Conservation (phyloP, 64 coral and sea anemone genomes). For the Anthopleura sola region DNA sequence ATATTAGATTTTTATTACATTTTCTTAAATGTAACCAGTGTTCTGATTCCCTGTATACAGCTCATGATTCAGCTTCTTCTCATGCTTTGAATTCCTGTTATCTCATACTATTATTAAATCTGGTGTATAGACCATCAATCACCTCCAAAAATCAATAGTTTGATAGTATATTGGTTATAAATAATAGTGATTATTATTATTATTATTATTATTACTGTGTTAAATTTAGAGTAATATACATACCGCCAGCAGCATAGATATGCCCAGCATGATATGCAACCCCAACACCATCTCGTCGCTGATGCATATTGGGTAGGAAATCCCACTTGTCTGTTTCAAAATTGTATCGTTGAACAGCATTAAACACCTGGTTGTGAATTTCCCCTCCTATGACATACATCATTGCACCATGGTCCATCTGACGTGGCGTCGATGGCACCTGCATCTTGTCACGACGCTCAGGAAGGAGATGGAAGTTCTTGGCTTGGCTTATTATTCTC, state of each 20-base stretch:
- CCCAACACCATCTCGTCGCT: conserved; percentile 90
- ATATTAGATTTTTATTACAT: too few species aligned
- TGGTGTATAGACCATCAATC: too few species aligned
- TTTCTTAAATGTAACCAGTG: too few species aligned
- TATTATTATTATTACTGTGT: too few species aligned
- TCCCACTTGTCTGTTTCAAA: conserved; percentile 80
- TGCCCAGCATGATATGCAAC: conserved; percentile 73
- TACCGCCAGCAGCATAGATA: conserved; percentile 94
- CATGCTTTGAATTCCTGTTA: too few species aligned
- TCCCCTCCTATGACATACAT: conserved; percentile 93
- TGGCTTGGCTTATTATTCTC: conserved; percentile 80
- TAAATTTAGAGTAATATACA: neutral
- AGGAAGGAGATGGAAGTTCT: conserved; percentile 87
- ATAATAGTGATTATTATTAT: too few species aligned
- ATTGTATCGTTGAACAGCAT: conserved; percentile 67
- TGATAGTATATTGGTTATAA: too few species aligned
- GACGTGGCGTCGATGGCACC: conserved; percentile 42
- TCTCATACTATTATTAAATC: too few species aligned
- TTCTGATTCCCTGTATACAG: too few species aligned
- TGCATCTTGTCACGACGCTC: conserved; percentile 75
- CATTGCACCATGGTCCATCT: conserved; percentile 54
- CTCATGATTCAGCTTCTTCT: too few species aligned
- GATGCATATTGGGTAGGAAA: conserved; percentile 63
- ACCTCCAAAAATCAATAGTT: too few species aligned
- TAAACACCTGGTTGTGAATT: conserved; percentile 91